Conservation (phyloP, 2,113 vertebrate species). For the Glareola pratincola region DNA sequence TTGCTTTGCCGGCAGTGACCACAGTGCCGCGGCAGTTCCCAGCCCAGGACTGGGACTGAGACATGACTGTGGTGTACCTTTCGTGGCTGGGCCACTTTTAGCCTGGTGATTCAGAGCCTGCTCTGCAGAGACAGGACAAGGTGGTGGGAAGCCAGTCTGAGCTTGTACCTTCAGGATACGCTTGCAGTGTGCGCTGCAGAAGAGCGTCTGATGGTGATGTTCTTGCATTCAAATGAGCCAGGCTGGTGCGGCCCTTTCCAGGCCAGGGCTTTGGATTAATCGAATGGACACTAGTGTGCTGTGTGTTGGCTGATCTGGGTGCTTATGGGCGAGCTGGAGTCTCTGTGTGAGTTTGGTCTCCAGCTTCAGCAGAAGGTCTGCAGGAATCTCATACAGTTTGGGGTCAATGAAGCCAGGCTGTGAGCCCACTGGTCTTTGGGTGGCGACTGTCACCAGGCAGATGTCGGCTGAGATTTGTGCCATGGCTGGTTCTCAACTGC, state of each 20-base stretch:
- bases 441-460: background rate
- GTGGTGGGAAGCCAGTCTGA: background rate
- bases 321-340: background rate
- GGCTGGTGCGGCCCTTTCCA: background rate
- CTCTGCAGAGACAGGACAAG: background rate
- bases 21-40: background rate
- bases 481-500: background rate
- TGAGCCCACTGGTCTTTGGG: background rate
- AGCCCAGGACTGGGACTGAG: background rate
- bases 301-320: background rate
- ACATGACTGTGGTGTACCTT: background rate
- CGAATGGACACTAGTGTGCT: fast-evolving
- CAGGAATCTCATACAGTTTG: background rate
- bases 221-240: background rate
- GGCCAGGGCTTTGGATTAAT: background rate
- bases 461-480: background rate
- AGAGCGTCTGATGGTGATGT: background rate
- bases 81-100: background rate
- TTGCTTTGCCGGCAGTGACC: background rate
- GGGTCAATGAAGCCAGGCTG: background rate
- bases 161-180: fast-evolving
- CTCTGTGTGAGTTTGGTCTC: background rate
- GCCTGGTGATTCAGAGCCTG: background rate
- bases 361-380: background rate
- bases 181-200: fast-evolving